Evolutionary conservation across 30 jellyfish, hydroid and myxozoan species (phyloP).

Genomic region (Hydractinia symbiolongicarpus): DNA sequence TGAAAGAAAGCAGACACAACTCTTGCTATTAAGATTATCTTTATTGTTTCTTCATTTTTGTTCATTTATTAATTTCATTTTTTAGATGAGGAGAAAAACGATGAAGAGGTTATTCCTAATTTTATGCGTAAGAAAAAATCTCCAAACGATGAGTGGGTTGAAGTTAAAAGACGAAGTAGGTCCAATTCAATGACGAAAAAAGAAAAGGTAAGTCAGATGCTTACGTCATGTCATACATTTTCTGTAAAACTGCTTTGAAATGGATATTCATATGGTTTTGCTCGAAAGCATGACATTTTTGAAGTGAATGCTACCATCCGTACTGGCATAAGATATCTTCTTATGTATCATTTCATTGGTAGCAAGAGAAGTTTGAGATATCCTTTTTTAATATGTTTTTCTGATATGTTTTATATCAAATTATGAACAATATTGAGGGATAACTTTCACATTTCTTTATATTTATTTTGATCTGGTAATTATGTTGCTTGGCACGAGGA

Average conservation of each 20-base stretch:
- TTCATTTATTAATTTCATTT: no score
- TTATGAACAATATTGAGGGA: neutral
- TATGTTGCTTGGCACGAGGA: no score
- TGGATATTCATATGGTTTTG: no score
- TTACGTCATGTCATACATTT: no score
- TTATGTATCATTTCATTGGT: constrained; percentile 30
- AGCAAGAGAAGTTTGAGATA: constrained; percentile 1
- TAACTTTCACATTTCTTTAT: neutral
- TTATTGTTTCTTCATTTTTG: no score
- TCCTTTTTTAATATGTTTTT: neutral
- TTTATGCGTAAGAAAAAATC: constrained; percentile 16
- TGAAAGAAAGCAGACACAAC: neutral
- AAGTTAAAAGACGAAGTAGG: constrained; percentile 73
- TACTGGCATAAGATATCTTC: constrained; percentile 23
- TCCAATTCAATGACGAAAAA: constrained; percentile 59
- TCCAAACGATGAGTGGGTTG: constrained; percentile 67
- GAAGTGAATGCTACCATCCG: constrained; percentile 20
- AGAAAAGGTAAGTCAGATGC: constrained; percentile 38
- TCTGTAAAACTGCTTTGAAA: no score
- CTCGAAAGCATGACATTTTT: no score
- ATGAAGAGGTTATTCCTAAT: constrained; percentile 26
- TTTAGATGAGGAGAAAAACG: no score
- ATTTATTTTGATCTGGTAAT: neutral
- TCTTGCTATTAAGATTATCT: no score
- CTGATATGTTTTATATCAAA: constrained; percentile 21